Percentiles rank a stretch among this genome's conserved stretches.
Conservation (phyloP, 2,113 vertebrate species). For the Plectropomus leopardus region DNA sequence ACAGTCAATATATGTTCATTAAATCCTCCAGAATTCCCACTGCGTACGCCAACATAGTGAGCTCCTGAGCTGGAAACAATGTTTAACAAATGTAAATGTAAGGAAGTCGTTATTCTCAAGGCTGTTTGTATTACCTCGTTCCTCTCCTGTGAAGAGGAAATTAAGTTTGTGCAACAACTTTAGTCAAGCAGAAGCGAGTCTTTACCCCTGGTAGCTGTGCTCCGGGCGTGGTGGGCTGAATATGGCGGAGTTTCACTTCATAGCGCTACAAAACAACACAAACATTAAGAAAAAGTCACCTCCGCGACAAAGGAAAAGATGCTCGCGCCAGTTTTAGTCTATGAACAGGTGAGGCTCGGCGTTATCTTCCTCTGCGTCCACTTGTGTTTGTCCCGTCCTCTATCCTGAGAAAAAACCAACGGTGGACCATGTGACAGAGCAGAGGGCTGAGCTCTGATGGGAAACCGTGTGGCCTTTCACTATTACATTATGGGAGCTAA, state of each 20-base stretch:
- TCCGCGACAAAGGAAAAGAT: fast-evolving
- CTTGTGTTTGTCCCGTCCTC: constrained; percentile 42
- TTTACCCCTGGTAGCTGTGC: constrained; percentile 42
- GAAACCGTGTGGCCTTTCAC: constrained; percentile 67
- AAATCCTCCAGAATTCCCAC: not conserved
- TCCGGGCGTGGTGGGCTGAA: constrained; percentile 81
- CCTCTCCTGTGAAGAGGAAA: constrained; percentile 38
- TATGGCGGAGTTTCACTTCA: constrained; percentile 80
- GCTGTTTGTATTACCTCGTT: constrained; percentile 37
- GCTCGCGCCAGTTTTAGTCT: not conserved
- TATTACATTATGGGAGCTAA: constrained; percentile 71
- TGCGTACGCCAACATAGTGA: not conserved
- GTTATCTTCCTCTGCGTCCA: constrained; percentile 4
- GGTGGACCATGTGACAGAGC: constrained; percentile 76
- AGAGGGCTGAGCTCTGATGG: constrained; percentile 74
- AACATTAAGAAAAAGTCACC: not conserved
- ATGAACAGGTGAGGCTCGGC: not conserved
- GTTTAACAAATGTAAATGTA: not conserved
- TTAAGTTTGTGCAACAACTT: constrained; percentile 63
- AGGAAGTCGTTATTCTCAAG: constrained; percentile 6
- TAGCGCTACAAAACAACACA: constrained; percentile 26
- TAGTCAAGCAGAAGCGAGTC: constrained; percentile 26
- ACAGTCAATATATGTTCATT: not conserved
- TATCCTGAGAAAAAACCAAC: constrained; percentile 27
- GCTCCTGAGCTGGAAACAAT: constrained; percentile 5